Conservation (phyloP, 2,888 invertebrate genomes). For the Mythimna vitellina region DNA sequence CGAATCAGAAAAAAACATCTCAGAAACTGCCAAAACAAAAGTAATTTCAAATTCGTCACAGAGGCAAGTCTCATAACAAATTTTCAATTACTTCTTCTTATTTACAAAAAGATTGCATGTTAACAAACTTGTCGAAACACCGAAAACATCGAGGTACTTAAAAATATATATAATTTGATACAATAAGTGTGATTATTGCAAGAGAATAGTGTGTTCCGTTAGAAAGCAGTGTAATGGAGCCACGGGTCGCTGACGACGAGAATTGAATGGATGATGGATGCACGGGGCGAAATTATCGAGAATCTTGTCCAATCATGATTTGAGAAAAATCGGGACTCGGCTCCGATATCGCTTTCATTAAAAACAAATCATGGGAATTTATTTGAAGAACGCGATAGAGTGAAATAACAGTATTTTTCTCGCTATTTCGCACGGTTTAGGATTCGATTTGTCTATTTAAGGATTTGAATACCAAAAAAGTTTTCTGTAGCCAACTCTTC, state of each 20-base stretch:
- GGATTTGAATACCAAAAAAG: neutral
- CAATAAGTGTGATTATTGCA: conserved; percentile 72
- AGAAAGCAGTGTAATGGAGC: conserved; percentile 72
- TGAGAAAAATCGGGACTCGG: conserved; percentile 24
- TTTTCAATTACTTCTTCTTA: conserved; percentile 45
- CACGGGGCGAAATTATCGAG: conserved; percentile 51
- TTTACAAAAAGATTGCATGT: conserved; percentile 48
- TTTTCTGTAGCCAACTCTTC: conserved; percentile 1
- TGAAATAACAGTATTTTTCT: conserved; percentile 17
- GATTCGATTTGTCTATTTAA: conserved; percentile 26
- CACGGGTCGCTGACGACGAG: conserved; percentile 57
- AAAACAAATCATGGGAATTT: conserved; percentile 18
- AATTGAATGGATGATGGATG: conserved; percentile 52
- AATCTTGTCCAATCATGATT: conserved; percentile 51
- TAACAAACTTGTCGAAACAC: conserved; percentile 11
- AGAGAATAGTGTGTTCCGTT: conserved; percentile 69
- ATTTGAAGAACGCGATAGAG: conserved; percentile 4
- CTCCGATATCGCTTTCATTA: conserved; percentile 14
- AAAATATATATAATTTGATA: conserved; percentile 70
- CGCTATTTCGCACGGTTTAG: conserved; percentile 26
- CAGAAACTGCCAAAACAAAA: conserved; percentile 49
- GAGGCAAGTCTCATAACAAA: conserved; percentile 37
- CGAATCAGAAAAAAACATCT: conserved; percentile 40
- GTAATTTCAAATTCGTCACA: conserved; percentile 62
- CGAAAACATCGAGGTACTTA: conserved; percentile 48